Percentiles rank a stretch among this genome's conserved stretches.
These are phyloP conservation scores for Lycia hirtaria DNA, from an alignment of 2,888 invertebrate genomes.

Conservation along the genomic window DNA sequence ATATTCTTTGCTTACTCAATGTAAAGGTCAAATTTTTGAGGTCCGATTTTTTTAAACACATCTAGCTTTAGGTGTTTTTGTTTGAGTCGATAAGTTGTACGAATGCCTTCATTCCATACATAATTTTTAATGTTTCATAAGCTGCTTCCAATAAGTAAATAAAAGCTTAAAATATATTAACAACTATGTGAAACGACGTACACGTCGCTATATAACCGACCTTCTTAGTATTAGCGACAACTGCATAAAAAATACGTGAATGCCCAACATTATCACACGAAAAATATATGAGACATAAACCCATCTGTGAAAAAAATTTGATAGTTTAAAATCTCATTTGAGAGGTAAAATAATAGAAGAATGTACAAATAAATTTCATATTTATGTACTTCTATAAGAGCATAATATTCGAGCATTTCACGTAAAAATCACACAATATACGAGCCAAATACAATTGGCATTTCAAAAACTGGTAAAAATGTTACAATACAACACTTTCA, in stretches of 20 bases:
- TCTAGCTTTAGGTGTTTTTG: too few species aligned
- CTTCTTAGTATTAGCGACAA: slow-evolving; percentile 2
- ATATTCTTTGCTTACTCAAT: too few species aligned
- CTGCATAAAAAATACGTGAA: slow-evolving; percentile 2
- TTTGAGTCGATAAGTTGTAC: not conserved
- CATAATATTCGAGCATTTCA: not conserved
- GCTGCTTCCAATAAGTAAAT: slow-evolving; percentile 22
- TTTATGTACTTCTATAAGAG: not conserved
- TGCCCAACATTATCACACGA: not conserved
- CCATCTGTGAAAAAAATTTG: not conserved
- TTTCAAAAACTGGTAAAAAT: slow-evolving; percentile 51
- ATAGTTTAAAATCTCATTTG: not conserved
- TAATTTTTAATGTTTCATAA: slow-evolving; percentile 14
- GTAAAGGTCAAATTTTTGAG: too few species aligned
- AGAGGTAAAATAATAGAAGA: not conserved
- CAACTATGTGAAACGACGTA: slow-evolving; percentile 16
- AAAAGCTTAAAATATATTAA: slow-evolving; percentile 32
- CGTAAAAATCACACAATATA: slow-evolving; percentile 1
- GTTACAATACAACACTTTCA: slow-evolving; percentile 53
- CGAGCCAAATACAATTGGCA: slow-evolving; percentile 31
- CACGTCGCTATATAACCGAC: slow-evolving; percentile 19
- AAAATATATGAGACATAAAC: not conserved
- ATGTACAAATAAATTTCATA: not conserved
- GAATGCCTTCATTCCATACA: not conserved
- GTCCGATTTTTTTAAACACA: too few species aligned